Base-by-base conservation (phyloP, 2,113 vertebrate genomes). In the Mus spicilegus region DNA sequence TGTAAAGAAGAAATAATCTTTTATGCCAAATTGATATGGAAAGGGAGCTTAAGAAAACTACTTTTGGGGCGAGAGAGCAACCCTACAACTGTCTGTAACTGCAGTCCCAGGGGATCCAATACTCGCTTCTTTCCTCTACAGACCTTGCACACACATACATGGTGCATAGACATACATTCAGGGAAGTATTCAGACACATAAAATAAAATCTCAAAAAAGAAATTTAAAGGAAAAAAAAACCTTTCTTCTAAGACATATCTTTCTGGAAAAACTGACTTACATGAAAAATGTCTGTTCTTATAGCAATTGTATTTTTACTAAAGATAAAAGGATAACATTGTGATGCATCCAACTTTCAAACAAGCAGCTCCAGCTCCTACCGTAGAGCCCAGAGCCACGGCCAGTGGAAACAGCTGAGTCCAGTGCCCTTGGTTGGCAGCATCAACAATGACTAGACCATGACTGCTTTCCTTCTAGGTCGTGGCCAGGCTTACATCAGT, bases 241-340 rank as follows among this genome's bases (percentile, higher is more conserved):
- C 46, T 93, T 63, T 91, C 46, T 67, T 87, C 96, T 90, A 90
- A 77, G 28, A 92, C 42, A 93, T 78, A 87, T 80, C 78, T 87
- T 96, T 98, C 89, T 82, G 81, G 69, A 95, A 96, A 96, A 94
- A 80, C 72, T 78, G 95, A 65, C 26, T 87, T 96, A 78, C 39
- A 95, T 70, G 94, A 92, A 94, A 96, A 95, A 89, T 51, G 58
- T 30, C 51, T 91, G 42, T 17, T 36, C 58, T 87, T 75, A 73
- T 82, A 95, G 42, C 69, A 92, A 80, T 30, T 80, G 56, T 17
- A 58, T 67, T 91, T 94, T 95, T 72, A 92, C 30, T 84, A 87
- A 87, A 14, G 61, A 84, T 87, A 95, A 80, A n/a, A 19, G 42
- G 49, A 13, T 63, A 86, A 84, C 39, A 46, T 5, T 51, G 20